Evolutionary conservation across 2,888 invertebrate genomes (phyloP), one percentile per base, ranked within the genome.

Genomic region (Perizoma flavofasciatum): DNA sequence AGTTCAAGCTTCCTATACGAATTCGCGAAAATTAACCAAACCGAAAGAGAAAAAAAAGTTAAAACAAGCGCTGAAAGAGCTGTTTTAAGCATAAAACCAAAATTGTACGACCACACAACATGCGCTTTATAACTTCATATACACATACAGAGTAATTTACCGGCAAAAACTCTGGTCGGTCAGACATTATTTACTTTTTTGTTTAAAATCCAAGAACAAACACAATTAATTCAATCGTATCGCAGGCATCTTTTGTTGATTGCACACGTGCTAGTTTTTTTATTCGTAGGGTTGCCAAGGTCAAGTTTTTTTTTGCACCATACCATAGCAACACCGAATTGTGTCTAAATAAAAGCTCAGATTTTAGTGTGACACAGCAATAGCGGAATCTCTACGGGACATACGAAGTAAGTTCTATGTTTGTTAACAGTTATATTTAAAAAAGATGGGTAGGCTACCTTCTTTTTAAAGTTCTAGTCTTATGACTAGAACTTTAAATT

Each of bases 51-150:
- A 22, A 22, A 22, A 22, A 22, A 22, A 22, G 3, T 22, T 22
- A 22, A 34, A 35, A 5, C 10, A 10, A 34, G 10, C 34, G 34
- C 5, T 41, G 33, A 33, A 41, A 72, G 66, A 65, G 81, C 79
- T 82, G 47, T 7, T 73, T 59, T 0, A 6, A 9, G 46, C 50
- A 57, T 35, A 5, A 37, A 64, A 22, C 22, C 22, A 22, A 22
- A 48, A 64, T 78, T 76, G 72, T 73, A 75, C 67, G 75, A 77
- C 73, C 33, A 5, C 56, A 60, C 61, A 34, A 22, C 22, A 22
- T 49, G 48, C 57, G 48, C n/a, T 52, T 51, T 67, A 72, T 79
- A 79, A 81, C 77, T 78, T 78, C 70, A 22, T 49, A 51, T 7
- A 68, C 49, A 48, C 54, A 63, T 63, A 70, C 69, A 66, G 59